Evolutionary conservation across 2,113 vertebrate species (phyloP), one percentile per base, ranked within the genome.

Genomic region (Thunnus thynnus): DNA sequence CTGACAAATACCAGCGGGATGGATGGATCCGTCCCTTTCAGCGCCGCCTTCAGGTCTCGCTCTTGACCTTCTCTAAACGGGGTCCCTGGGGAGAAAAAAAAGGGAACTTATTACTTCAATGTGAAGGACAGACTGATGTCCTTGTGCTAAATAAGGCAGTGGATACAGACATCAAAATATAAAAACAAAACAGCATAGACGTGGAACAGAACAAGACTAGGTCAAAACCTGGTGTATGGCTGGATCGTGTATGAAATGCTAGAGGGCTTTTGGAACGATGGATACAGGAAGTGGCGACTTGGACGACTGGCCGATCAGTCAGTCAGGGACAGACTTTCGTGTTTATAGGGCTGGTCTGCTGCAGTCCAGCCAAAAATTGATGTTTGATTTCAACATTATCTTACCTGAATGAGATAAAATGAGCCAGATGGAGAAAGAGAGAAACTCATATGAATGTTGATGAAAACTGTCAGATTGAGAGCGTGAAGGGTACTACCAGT

Each of bases 1-100:
- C 98, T 99, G 95, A 98, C 97, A 0, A 99, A 96, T 16, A 99
- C 96, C 73, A 99, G 87, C 0, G 98, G 98, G 83, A 99, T 97
- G 66, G 95, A 94, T 1, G 88, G 86, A 86, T 97, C 86, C 0
- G 95, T 91, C 2, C 51, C 90, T 58, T 82, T 91, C 79, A 99
- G 91, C 18, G 92, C 94, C 0, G 58, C 91, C 93, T 97, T 98
- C 81, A 99, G 90, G 90, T 99, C 98, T 56, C 48, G 88, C 32
- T 96, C 96, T 89, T 99, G 98, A 2, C 84, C 94, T 70, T 96
- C 93, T 81, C 95, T 94, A 94, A 96, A 99, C 0, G 80, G 91
- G 0, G 65, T 94, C 82, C 95, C 98, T 99, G 83, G 76, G 30
- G 76, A 51, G 0, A 2, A 18, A 55, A 57, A 2, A 27, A 30